These are phyloP conservation scores for Elgonia sp. DNA, from an alignment of 2,888 invertebrate genomes.

Conservation along the genomic window DNA sequence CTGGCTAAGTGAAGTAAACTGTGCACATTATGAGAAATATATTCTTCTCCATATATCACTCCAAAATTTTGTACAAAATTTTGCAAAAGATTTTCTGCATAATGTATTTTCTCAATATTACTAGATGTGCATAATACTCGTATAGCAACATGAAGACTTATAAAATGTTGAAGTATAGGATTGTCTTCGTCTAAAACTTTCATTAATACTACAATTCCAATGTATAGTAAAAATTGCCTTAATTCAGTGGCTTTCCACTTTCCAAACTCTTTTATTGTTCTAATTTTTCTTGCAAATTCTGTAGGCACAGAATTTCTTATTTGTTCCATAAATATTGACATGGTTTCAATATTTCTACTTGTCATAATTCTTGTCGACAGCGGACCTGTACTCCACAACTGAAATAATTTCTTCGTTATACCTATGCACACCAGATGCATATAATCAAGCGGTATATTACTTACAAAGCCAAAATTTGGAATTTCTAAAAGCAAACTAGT, in stretches of 20 bases:
- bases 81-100: neutral
- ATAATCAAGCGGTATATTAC: slow-evolving; percentile 2
- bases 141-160: neutral
- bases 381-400: neutral
- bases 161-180: neutral
- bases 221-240: neutral
- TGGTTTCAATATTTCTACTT: neutral
- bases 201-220: neutral
- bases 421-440: slow-evolving; percentile 39
- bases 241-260: slow-evolving; percentile 2
- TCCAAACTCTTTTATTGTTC: neutral
- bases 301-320: neutral
- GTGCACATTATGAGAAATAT: neutral
- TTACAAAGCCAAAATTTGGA: slow-evolving; percentile 14
- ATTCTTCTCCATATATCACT: neutral
- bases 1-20: neutral
- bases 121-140: neutral
- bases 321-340: neutral
- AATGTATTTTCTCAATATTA: neutral
- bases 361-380: neutral
- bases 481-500: neutral
- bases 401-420: neutral
- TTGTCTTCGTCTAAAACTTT: neutral
- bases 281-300: slow-evolving; percentile 1
- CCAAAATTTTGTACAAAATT: neutral